Base-by-base conservation (phyloP, 1,140 invertebrate genomes). In the Bacillus rossius region DNA sequence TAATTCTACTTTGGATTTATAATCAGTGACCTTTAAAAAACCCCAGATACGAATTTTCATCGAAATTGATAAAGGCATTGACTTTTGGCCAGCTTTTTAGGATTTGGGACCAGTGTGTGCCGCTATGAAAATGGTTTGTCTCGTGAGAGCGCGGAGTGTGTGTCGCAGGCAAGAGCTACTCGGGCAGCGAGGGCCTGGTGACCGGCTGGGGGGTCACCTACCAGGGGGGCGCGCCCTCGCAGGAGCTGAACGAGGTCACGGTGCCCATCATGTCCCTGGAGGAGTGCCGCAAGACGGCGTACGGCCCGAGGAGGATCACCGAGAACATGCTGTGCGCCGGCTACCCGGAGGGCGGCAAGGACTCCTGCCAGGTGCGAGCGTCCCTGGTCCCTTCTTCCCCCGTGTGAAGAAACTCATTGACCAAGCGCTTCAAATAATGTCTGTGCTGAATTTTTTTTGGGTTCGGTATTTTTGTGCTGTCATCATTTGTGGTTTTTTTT, bases 291-390 rank as follows among this genome's bases (percentile, higher is more conserved):
- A 75, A 81, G 41, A 84, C 80, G 2, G 83, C 78, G 38, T 91
- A 91, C 68, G 83, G 83, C 17, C 59, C 74, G 51, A 77, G 75
- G 3, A 80, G 82, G 53, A 91, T 94, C 57, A 91, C 89, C 0
- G 86, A 90, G 14, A 92, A 89, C 66, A 93, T 94, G 90, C 58
- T 94, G 26, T 94, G 91, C 68, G 91, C 91, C 8, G 91, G 91
- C 3, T 85, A 81, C 64, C 70, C 80, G 3, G 77, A 89, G 38
- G 91, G 91, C 19, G 77, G 77, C 51, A 88, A 87, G 63, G 88
- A 90, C 71, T 84, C 87, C 0, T 91, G 88, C 70, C 86, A 88
- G 71, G 82, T 82, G 70, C 40, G 48, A n/a, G n/a, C n/a, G n/a
- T n/a, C n/a, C n/a, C n/a, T n/a, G n/a, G n/a, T n/a, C n/a, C n/a